Conservation (phyloP, 2,888 invertebrate genomes). For the Cryptocephalus moraei region DNA sequence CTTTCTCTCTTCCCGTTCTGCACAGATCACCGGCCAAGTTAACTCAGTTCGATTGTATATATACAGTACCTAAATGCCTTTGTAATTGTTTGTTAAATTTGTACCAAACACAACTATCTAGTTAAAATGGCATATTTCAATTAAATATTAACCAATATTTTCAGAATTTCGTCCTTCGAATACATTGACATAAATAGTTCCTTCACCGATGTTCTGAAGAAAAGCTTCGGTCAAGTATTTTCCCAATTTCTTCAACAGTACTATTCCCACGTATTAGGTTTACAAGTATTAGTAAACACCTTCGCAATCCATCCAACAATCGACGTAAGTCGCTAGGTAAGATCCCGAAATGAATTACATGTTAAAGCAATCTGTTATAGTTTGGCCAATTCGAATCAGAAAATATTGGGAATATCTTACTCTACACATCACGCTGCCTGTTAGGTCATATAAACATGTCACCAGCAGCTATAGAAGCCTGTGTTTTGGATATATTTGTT, state of each 20-base stretch:
- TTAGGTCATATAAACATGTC: conserved; percentile 41
- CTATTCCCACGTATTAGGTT: conserved; percentile 65
- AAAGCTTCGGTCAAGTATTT: conserved; percentile 53
- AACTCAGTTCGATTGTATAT: too few relatives aligned
- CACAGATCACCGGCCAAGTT: too few relatives aligned
- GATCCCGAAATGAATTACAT: not conserved
- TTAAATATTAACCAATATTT: conserved; percentile 7
- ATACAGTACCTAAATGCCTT: too few relatives aligned
- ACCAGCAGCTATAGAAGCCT: conserved; percentile 35
- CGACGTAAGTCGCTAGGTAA: conserved; percentile 19
- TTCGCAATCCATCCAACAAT: conserved; percentile 42
- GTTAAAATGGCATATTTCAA: too few relatives aligned
- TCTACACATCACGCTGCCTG: conserved; percentile 34
- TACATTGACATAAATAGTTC: conserved; percentile 47
- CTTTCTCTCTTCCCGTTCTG: too few relatives aligned
- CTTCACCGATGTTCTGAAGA: conserved; percentile 26
- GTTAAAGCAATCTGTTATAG: conserved; percentile 6
- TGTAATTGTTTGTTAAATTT: too few relatives aligned
- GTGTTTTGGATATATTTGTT: conserved; percentile 32
- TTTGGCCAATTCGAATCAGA: conserved; percentile 21
- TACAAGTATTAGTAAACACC: conserved; percentile 73
- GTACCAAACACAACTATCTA: too few relatives aligned
- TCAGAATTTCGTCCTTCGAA: conserved; percentile 60
- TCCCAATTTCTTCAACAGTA: conserved; percentile 70
- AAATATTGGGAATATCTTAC: conserved; percentile 32